Percentiles rank a stretch among this genome's conserved stretches.
Evolutionary conservation across 2,888 invertebrate species (phyloP).

Genomic region (Cantharis lateralis): DNA sequence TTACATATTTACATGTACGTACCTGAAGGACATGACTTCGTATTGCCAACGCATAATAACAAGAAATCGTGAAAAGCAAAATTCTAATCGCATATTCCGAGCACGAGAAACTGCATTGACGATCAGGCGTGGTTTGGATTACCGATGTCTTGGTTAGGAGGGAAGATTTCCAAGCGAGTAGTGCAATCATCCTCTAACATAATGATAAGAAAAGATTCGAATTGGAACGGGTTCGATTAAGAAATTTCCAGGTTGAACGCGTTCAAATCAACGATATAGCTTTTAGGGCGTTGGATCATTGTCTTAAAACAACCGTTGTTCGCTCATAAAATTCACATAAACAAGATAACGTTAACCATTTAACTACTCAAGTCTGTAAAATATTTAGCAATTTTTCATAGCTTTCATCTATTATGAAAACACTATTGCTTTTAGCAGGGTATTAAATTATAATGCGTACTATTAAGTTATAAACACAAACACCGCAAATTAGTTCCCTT

Average conservation of each 20-base stretch:
- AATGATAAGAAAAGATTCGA: constrained; percentile 25
- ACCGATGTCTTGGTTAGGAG: constrained; percentile 25
- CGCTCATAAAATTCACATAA: not conserved
- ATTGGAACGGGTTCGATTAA: constrained; percentile 20
- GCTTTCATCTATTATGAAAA: not conserved
- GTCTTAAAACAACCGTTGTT: not conserved
- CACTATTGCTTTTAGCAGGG: not conserved
- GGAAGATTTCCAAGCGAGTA: constrained; percentile 14
- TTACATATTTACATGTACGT: constrained; percentile 14
- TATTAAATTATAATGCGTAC: constrained; percentile 2
- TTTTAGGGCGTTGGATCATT: not conserved
- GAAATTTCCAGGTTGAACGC: constrained; percentile 10
- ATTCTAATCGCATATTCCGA: constrained; percentile 21
- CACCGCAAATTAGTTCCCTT: not conserved
- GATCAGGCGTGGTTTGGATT: constrained; percentile 29
- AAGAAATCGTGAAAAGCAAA: constrained; percentile 5
- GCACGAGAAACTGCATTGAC: constrained; percentile 29
- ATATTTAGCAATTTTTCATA: not conserved
- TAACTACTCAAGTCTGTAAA: not conserved
- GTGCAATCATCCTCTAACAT: constrained; percentile 19
- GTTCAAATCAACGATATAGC: not conserved
- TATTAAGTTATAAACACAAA: constrained; percentile 11
- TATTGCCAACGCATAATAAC: constrained; percentile 12
- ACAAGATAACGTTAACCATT: not conserved
- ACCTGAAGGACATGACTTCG: constrained; percentile 20